phyloP scores from a whole-genome alignment of 2,113 vertebrate genomes.

The Onychorhynchus coronatus region DNA sequence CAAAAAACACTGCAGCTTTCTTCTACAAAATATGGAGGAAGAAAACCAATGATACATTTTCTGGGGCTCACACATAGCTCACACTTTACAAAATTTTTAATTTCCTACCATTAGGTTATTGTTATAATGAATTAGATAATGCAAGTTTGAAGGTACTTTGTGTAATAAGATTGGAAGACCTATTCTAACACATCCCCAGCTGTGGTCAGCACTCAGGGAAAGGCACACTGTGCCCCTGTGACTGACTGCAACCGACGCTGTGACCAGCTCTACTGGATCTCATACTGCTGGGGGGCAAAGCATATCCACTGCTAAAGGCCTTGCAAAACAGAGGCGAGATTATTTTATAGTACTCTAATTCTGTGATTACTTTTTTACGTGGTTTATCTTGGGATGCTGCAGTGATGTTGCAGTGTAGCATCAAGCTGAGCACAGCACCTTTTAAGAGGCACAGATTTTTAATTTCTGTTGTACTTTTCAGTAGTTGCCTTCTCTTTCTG shows the following conservation, averaged over 20 bases:
- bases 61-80: background rate
- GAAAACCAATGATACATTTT: background rate
- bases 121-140: background rate
- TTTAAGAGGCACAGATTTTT: background rate
- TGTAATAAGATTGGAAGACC: background rate
- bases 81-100: background rate
- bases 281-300: background rate
- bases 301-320: background rate
- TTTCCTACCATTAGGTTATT: background rate
- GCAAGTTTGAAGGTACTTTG: background rate
- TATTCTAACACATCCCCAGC: background rate
- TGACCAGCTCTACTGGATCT: background rate
- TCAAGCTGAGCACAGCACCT: background rate
- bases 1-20: background rate
- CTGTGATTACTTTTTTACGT: background rate
- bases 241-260: background rate
- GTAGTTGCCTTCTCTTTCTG: background rate
- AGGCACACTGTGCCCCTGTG: background rate
- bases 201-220: background rate
- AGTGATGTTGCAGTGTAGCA: background rate
- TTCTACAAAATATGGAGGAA: background rate
- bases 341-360: background rate
- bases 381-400: background rate
- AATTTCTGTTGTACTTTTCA: background rate
- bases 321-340: background rate